Evolutionary conservation across 2,888 invertebrate genomes (phyloP).

Genomic region (Scrobipalpa atriplicella): DNA sequence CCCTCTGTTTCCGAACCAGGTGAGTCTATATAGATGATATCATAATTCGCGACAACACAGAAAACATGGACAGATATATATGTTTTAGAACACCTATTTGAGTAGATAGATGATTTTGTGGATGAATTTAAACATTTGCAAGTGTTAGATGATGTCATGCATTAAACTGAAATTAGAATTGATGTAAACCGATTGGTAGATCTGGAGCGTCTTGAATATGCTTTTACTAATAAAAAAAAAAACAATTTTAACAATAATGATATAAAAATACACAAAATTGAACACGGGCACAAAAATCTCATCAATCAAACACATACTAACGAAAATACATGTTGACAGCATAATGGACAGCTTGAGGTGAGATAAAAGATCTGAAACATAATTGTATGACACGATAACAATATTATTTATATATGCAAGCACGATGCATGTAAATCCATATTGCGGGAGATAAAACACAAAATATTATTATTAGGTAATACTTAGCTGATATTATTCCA

Average conservation of each 20-base stretch:
- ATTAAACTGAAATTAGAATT: slow-evolving; percentile 1
- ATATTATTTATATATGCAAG: slow-evolving; percentile 33
- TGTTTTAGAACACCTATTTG: not conserved
- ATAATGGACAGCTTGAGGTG: slow-evolving; percentile 69
- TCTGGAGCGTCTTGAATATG: slow-evolving; percentile 3
- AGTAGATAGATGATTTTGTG: slow-evolving; percentile 3
- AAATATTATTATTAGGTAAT: slow-evolving; percentile 11
- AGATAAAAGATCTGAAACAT: slow-evolving; percentile 45
- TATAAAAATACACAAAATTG: slow-evolving; percentile 32
- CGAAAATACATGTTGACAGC: slow-evolving; percentile 67
- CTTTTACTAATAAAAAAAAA: no score
- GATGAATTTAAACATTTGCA: not conserved
- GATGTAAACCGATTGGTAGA: not conserved
- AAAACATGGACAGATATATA: slow-evolving; percentile 13
- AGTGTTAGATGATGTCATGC: not conserved
- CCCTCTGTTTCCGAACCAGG: slow-evolving; percentile 78
- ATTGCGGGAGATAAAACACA: slow-evolving; percentile 22
- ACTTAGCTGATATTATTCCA: not conserved
- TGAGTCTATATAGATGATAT: slow-evolving; percentile 47
- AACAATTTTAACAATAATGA: not conserved
- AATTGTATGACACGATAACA: slow-evolving; percentile 33
- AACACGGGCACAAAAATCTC: slow-evolving; percentile 35
- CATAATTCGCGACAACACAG: not conserved
- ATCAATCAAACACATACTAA: slow-evolving; percentile 48
- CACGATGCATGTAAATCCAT: slow-evolving; percentile 52